Percentiles rank a stretch among this genome's conserved stretches.
These are phyloP conservation scores for Spondyliosoma cantharus DNA, from an alignment of 2,797 vertebrate species.

Conservation along the genomic window DNA sequence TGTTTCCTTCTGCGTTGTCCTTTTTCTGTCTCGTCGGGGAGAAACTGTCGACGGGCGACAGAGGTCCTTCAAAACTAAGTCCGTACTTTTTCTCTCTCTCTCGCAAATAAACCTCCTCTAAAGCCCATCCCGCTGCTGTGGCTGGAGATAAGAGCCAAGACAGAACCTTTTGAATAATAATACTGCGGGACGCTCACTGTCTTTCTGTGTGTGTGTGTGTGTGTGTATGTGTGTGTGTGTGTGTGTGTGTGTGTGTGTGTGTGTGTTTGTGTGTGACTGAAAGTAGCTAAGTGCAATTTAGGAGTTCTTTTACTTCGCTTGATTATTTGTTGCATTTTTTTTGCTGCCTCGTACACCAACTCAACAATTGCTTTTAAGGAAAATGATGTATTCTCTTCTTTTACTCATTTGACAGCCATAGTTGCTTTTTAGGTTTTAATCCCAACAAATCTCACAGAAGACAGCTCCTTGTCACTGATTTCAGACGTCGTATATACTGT, in stretches of 20 bases:
- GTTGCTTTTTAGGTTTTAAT: too few relatives aligned
- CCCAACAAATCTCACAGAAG: too few relatives aligned
- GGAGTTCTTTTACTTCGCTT: neutral
- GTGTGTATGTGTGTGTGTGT: slow-evolving; percentile 19
- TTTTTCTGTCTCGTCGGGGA: slow-evolving; percentile 52
- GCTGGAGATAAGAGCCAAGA: slow-evolving; percentile 70
- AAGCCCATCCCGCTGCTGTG: slow-evolving; percentile 59
- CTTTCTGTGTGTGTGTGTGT: slow-evolving; percentile 1
- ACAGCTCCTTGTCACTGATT: neutral
- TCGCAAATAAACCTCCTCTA: slow-evolving; percentile 26
- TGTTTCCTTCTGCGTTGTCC: slow-evolving; percentile 53
- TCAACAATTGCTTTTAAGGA: neutral
- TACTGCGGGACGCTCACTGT: slow-evolving; percentile 12
- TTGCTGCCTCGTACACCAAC: neutral
- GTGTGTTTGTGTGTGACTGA: slow-evolving; percentile 9
- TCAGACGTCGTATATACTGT: neutral
- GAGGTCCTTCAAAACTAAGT: slow-evolving; percentile 65
- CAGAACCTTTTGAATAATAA: slow-evolving; percentile 65
- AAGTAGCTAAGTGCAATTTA: neutral
- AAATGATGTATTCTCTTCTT: too few relatives aligned
- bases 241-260: slow-evolving; percentile 13
- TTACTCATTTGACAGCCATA: neutral
- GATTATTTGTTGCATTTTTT: neutral
- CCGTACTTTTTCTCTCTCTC: slow-evolving; percentile 40
- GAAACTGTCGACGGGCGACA: slow-evolving; percentile 55